These are phyloP conservation scores for Botrylloides violaceus DNA, from an alignment of 23 tunicate genomes.

Conservation along the genomic window DNA sequence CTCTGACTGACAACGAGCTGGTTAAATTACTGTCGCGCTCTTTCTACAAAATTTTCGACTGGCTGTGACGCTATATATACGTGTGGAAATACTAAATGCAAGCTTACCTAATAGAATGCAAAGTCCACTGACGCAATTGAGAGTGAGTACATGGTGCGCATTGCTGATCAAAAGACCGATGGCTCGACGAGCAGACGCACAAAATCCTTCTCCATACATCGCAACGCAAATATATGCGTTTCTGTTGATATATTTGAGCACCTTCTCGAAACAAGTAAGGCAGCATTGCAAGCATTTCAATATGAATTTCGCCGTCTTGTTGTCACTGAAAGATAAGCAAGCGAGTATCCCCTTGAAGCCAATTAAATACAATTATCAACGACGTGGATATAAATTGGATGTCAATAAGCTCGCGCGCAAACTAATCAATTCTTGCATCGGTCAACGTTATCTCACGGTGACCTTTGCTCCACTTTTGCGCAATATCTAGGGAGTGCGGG, in stretches of 20 bases:
- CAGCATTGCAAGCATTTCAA: conserved; percentile 53
- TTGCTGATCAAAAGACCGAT: conserved; percentile 46
- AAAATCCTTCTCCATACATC: conserved; percentile 77
- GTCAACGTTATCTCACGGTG: too few relatives aligned
- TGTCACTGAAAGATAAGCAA: conserved; percentile 21
- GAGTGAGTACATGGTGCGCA: conserved; percentile 57
- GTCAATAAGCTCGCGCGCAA: too few relatives aligned
- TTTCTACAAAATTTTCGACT: too few relatives aligned
- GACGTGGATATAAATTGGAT: too few relatives aligned
- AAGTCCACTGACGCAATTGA: conserved; percentile 59
- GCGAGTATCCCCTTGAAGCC: too few relatives aligned
- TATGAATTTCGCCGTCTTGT: conserved; percentile 30
- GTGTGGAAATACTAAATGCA: neutral
- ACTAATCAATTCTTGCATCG: too few relatives aligned
- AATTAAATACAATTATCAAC: too few relatives aligned
- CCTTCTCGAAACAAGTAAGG: conserved; percentile 58
- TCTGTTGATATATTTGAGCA: conserved; percentile 62
- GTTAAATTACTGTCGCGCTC: too few relatives aligned
- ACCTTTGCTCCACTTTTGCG: too few relatives aligned
- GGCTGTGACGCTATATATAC: too few relatives aligned
- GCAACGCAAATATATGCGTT: conserved; percentile 83
- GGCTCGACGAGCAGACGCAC: conserved; percentile 51
- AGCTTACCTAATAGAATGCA: conserved; percentile 43
- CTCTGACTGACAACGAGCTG: too few relatives aligned
- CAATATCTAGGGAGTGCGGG: too few relatives aligned